Base-by-base conservation (phyloP, 2,888 invertebrate species). In the Drosophila mimica region DNA sequence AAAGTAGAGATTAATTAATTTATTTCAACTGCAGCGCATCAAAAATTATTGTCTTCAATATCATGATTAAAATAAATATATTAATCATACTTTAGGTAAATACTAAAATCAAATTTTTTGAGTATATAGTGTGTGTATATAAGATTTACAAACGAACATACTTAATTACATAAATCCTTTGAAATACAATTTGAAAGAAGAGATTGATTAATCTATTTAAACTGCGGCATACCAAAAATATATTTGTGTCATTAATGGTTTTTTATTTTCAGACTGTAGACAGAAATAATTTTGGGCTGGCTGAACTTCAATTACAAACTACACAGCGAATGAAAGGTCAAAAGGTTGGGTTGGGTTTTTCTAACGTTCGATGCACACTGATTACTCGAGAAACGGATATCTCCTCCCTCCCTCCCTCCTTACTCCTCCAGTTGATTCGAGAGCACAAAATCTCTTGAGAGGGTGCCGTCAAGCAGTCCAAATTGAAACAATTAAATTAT, bases 401-500 rank as follows among this genome's bases (percentile, higher is more conserved):
- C 54, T 9, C 40, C 43, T 9, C 40, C 43, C 30, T 36, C n/a
- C 33, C n/a, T 46, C 20, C 46, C 46, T 46, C 20, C n/a, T n/a
- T n/a, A 17, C 17, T 38, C 6, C 13, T 0, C 0, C 43, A 43
- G 43, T 20, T 36, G 38, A 28, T 38, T 38, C 28, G 17, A 54
- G 15, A 25, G 17, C 43, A 46, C n/a, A 46, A 15, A 60, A 67
- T 71, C 51, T 66, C 43, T 56, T 56, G 64, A 70, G 65, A 62
- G 74, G 75, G 64, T 67, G 78, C 74, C 64, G 65, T 65, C 64
- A 52, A 65, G 61, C 49, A 65, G 60, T 60, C 58, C 46, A 82
- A 82, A 83, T 83, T 83, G 69, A 82, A 82, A 75, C 81, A 85
- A 82, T 82, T 82, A 85, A 85, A 83, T 85, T 71, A 82, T 82